phyloP scores from a whole-genome alignment of 35 echinoderm and acorn worm genomes.

The Eucidaris tribuloides region DNA sequence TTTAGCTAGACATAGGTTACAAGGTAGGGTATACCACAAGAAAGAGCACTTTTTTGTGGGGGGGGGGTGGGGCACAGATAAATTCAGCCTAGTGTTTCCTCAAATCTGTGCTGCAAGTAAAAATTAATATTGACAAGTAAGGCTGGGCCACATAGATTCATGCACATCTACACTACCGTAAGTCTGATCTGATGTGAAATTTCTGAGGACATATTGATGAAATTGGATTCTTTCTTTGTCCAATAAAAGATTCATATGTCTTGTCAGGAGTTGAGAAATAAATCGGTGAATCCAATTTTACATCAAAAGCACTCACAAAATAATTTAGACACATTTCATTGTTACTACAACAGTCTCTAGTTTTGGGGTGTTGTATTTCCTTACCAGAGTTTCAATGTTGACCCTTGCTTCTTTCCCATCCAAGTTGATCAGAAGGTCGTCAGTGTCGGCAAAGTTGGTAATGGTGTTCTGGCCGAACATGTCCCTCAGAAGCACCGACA shows the following conservation, averaged over 20 bases:
- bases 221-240: too few relatives aligned
- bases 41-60: too few relatives aligned
- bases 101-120: too few relatives aligned
- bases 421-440: conserved; percentile 49
- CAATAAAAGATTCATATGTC: neutral
- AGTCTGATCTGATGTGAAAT: neutral
- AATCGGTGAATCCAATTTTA: neutral
- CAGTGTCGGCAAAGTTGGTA: conserved; percentile 23
- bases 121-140: too few relatives aligned
- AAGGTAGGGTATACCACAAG: too few relatives aligned
- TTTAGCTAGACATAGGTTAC: too few relatives aligned
- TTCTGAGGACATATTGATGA: neutral
- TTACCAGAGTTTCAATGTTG: conserved; percentile 71
- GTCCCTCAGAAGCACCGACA: conserved; percentile 60
- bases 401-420: conserved; percentile 72
- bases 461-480: conserved; percentile 76
- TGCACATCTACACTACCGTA: neutral
- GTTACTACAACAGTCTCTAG: neutral
- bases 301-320: neutral
- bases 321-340: neutral
- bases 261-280: neutral
- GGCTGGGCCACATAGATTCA: too few relatives aligned
- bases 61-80: too few relatives aligned
- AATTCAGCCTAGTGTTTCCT: too few relatives aligned
- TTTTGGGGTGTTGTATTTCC: neutral